Percentiles rank a stretch among this genome's conserved stretches.
Conservation (phyloP, 92 coral and sea anemone genomes). For the Palythoa heliodiscus region DNA sequence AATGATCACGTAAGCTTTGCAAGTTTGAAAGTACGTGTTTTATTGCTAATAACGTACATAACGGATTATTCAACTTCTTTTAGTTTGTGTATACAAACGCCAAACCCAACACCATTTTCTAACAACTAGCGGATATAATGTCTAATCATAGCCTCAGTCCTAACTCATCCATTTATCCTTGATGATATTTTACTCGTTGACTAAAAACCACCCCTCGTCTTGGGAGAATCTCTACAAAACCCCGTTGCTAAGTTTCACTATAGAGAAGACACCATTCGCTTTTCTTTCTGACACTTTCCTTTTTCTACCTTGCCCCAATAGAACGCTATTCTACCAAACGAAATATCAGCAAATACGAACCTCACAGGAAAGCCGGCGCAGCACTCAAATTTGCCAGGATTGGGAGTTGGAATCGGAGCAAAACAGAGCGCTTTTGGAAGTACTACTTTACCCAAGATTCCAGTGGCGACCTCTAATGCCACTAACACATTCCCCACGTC, state of each 20-base stretch:
- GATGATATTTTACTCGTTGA: too few species aligned
- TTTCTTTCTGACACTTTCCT: not conserved
- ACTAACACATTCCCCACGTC: slow-evolving; percentile 88
- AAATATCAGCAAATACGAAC: slow-evolving; percentile 52
- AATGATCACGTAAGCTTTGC: too few species aligned
- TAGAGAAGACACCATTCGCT: not conserved
- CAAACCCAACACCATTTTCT: too few species aligned
- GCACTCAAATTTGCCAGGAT: slow-evolving; percentile 61
- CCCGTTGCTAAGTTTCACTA: not conserved
- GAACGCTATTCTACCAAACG: slow-evolving; percentile 64
- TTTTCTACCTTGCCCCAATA: not conserved
- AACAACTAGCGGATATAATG: too few species aligned
- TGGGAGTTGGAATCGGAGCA: slow-evolving; percentile 58
- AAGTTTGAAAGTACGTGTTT: too few species aligned
- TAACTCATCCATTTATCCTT: too few species aligned
- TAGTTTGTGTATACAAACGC: too few species aligned
- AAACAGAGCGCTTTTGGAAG: slow-evolving; percentile 64
- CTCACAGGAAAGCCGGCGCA: slow-evolving; percentile 51
- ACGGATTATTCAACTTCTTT: too few species aligned
- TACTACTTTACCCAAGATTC: slow-evolving; percentile 86
- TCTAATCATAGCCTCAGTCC: too few species aligned
- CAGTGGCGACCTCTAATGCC: slow-evolving; percentile 78
- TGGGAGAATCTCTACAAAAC: not conserved
- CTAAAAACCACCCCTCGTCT: too few species aligned
- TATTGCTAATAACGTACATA: too few species aligned